These are phyloP conservation scores for Cyclophora albipunctata DNA, from an alignment of 2,888 invertebrate species.

Conservation along the genomic window DNA sequence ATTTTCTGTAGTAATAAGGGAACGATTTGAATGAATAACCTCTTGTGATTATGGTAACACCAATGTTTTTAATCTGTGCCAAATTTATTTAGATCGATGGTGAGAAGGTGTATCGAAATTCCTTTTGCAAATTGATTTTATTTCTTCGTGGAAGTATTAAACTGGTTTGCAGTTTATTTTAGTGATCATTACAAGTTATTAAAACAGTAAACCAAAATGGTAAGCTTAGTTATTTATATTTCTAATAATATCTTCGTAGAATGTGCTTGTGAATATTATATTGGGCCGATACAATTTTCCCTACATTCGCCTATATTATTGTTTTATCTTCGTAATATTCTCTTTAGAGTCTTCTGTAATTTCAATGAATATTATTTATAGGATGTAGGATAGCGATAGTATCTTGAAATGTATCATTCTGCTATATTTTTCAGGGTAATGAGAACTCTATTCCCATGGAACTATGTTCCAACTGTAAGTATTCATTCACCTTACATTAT, in stretches of 20 bases:
- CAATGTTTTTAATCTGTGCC: constrained; percentile 21
- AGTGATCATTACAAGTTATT: constrained; percentile 8
- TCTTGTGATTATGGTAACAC: too few relatives aligned
- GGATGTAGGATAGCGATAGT: too few relatives aligned
- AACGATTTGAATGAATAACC: too few relatives aligned
- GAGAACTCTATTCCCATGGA: constrained; percentile 97
- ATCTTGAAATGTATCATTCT: background rate
- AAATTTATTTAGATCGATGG: constrained; percentile 39
- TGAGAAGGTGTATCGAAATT: constrained; percentile 28
- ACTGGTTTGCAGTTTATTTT: constrained; percentile 3
- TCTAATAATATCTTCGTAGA: constrained; percentile 3
- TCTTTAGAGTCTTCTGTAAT: background rate
- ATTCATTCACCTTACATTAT: constrained; percentile 19
- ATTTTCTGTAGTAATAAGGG: too few relatives aligned
- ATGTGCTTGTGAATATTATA: constrained; percentile 6
- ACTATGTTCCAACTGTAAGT: constrained; percentile 97
- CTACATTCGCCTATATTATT: too few relatives aligned
- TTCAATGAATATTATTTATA: too few relatives aligned
- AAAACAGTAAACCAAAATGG: constrained; percentile 25
- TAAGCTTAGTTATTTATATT: constrained; percentile 21
- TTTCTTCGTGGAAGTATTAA: constrained; percentile 16
- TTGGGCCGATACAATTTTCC: background rate
- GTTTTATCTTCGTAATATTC: too few relatives aligned
- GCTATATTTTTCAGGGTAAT: constrained; percentile 85
- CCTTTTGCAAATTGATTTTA: constrained; percentile 16